These are phyloP conservation scores for Cecidostiba fungosa DNA, from an alignment of 2,888 invertebrate genomes.

Conservation along the genomic window DNA sequence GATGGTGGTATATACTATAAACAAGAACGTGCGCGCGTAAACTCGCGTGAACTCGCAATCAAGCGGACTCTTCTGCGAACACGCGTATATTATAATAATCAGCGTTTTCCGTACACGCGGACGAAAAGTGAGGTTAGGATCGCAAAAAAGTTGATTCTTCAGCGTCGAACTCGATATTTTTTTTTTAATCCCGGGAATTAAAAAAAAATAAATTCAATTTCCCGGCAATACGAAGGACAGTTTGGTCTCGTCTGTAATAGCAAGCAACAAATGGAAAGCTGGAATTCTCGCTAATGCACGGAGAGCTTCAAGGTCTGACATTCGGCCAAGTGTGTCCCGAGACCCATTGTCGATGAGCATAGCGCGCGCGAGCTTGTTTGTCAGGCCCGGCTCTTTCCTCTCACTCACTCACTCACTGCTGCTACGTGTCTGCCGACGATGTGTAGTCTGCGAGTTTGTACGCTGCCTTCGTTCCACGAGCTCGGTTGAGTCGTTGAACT, in stretches of 20 bases:
- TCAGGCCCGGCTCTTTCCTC: not conserved
- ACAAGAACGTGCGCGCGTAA: conserved; percentile 36
- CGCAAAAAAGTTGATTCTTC: not conserved
- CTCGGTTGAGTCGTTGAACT: conserved; percentile 48
- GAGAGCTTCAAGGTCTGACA: conserved; percentile 42
- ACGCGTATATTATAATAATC: not conserved
- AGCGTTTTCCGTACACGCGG: not conserved
- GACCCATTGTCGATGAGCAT: conserved; percentile 36
- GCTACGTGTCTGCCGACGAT: not conserved
- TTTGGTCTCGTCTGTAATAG: not conserved
- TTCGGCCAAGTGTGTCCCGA: conserved; percentile 39
- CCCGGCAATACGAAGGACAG: not conserved
- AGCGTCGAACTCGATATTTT: not conserved
- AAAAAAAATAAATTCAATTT: no score
- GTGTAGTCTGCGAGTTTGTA: conserved; percentile 5
- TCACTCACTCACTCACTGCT: not conserved
- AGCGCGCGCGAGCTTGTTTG: conserved; percentile 6
- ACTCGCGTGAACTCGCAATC: conserved; percentile 53
- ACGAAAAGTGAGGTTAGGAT: not conserved
- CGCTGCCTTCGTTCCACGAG: not conserved
- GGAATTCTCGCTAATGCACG: not conserved
- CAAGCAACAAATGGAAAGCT: conserved; percentile 18
- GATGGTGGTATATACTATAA: not conserved
- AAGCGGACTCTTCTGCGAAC: conserved; percentile 5
- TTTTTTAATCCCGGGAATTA: no score